Evolutionary conservation across 2,113 vertebrate genomes (phyloP), one percentile per base, ranked within the genome.

Genomic region (Colinus virginianus): DNA sequence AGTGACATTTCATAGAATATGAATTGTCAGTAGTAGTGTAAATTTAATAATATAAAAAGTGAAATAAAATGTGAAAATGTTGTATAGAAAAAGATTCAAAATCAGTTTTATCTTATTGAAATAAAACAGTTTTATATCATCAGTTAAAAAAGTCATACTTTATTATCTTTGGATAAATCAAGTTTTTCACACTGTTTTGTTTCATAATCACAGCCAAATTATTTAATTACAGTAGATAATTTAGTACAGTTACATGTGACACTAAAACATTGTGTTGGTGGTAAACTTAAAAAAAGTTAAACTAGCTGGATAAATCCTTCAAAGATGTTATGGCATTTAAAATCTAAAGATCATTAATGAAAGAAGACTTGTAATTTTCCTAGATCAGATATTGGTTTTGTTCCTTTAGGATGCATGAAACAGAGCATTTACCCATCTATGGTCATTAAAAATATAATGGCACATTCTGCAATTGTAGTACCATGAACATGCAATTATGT

Each of bases 361-460:
- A n/a, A 61, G 46, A 87, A 82, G 1, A 20, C 46, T 2, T 0
- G 9, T 81, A 11, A 23, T 40, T 76, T 63, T 82, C 82, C 21
- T 36, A 62, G 6, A 55, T 76, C n/a, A 58, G 63, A n/a, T 1
- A 21, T 75, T 40, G 40, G 6, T 7, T 0, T 2, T 2, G 23
- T 16, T 58, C 34, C 55, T 81, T 51, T 10, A 61, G n/a, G 16
- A 85, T 48, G 68, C 11, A 25, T 63, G 55, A 87, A 91, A 66
- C n/a, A 75, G 46, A 90, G 62, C 51, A 74, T 25, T 23, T 76
- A 69, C 38, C 25, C 46, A 87, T n/a, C 32, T 77, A 16, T 20
- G 42, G 49, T 79, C 53, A 49, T 90, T 94, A 74, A 90, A 86
- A 93, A 40, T 32, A 45, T 45, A 78, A 76, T 28, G 6, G 19